These are phyloP conservation scores for Toxotes lorentzi DNA, from an alignment of 2,797 vertebrate genomes.

Conservation along the genomic window DNA sequence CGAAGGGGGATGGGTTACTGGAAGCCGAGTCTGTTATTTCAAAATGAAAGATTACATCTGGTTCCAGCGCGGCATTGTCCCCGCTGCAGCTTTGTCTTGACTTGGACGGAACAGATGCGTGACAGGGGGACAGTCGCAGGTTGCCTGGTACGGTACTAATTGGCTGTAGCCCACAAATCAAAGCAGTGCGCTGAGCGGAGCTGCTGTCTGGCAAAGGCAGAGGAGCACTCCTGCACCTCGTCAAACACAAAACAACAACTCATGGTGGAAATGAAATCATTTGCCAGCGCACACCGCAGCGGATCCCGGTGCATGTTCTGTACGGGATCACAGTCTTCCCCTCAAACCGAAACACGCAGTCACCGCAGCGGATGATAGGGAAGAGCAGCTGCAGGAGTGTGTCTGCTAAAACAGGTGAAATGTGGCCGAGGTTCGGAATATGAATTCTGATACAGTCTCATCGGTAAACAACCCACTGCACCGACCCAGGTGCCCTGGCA, in stretches of 20 bases:
- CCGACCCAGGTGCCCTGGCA: background rate
- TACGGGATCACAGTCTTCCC: background rate
- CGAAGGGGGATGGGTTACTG: constrained; percentile 75
- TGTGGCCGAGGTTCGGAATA: background rate
- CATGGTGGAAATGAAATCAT: background rate
- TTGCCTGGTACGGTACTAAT: constrained; percentile 44
- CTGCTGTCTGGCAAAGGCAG: background rate
- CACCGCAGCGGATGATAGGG: background rate
- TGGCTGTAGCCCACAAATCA: constrained; percentile 25
- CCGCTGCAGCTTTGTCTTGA: constrained; percentile 58
- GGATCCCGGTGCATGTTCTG: background rate
- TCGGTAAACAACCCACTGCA: constrained; percentile 56
- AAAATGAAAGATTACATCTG: constrained; percentile 37
- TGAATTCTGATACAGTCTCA: background rate
- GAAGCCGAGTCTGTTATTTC: constrained; percentile 53
- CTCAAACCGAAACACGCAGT: background rate
- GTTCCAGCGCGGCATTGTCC: constrained; percentile 43
- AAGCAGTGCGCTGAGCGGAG: background rate
- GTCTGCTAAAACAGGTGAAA: background rate
- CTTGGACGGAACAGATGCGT: constrained; percentile 37
- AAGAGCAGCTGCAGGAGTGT: background rate
- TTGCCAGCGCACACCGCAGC: background rate
- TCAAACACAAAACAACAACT: background rate
- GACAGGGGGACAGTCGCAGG: constrained; percentile 58
- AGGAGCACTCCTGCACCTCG: background rate